These are phyloP conservation scores for Epinephelus coioides DNA, from an alignment of 2,797 vertebrate genomes.

Conservation along the genomic window DNA sequence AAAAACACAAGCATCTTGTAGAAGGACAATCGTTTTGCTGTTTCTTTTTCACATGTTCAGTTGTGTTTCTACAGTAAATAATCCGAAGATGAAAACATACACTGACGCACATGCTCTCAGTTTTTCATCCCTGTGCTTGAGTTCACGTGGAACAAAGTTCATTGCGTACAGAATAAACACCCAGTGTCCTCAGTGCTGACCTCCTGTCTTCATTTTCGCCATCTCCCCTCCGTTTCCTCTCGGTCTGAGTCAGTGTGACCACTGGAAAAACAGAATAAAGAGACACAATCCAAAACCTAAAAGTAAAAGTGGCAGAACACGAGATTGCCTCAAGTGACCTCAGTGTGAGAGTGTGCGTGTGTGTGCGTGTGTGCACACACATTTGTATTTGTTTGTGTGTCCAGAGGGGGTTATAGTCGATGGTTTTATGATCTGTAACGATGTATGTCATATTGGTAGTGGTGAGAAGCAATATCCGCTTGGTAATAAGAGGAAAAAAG, in stretches of 20 bases:
- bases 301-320: slow-evolving; percentile 65
- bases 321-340: slow-evolving; percentile 73
- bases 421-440: slow-evolving; percentile 67
- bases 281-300: slow-evolving; percentile 65
- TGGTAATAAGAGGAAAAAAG: slow-evolving; percentile 62
- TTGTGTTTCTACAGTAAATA: slow-evolving; percentile 7
- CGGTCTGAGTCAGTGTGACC: slow-evolving; percentile 69
- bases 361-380: slow-evolving; percentile 4
- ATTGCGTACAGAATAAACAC: slow-evolving; percentile 25
- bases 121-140: background rate
- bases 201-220: slow-evolving; percentile 49
- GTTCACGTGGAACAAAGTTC: slow-evolving; percentile 28
- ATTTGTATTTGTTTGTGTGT: slow-evolving; percentile 55
- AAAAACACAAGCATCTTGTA: background rate
- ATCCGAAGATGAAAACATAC: background rate
- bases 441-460: slow-evolving; percentile 66
- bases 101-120: background rate
- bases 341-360: slow-evolving; percentile 15
- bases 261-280: slow-evolving; percentile 76
- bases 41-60: background rate
- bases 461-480: slow-evolving; percentile 72
- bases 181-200: slow-evolving; percentile 47
- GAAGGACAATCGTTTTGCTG: background rate
- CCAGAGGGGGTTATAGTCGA: slow-evolving; percentile 50
- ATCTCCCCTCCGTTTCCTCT: slow-evolving; percentile 57